Evolutionary conservation across 2,113 vertebrate genomes (phyloP).

Genomic region (Ceratotherium simum): DNA sequence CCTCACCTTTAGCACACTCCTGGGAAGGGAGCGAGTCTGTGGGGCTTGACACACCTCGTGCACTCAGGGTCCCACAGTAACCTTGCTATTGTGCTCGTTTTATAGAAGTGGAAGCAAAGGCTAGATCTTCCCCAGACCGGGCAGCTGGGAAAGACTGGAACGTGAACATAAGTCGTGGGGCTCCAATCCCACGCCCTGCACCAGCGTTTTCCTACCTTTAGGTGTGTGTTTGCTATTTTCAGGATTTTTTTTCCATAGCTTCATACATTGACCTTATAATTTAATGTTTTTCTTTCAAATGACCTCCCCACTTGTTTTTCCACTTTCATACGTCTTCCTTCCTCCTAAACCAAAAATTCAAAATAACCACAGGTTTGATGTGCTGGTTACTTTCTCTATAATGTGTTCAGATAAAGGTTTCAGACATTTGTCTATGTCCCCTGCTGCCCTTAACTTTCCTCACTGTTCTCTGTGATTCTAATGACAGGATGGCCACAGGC

Average conservation of each 20-base stretch:
- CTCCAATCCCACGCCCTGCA: not conserved
- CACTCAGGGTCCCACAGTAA: not conserved
- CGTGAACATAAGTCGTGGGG: not conserved
- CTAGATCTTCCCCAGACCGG: not conserved
- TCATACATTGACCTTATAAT: not conserved
- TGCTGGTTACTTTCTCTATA: not conserved
- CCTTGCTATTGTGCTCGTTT: constrained; percentile 1
- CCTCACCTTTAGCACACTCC: not conserved
- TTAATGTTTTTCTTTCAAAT: constrained; percentile 51
- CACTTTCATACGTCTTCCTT: not conserved
- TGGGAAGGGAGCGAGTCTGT: not conserved
- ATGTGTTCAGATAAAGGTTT: not conserved
- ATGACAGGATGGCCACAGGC: too few relatives aligned
- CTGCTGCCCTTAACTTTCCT: not conserved
- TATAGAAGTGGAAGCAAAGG: not conserved
- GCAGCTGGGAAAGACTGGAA: not conserved
- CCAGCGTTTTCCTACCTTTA: not conserved
- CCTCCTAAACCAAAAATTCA: not conserved
- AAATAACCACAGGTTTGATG: not conserved
- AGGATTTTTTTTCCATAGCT: not conserved
- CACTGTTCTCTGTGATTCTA: not conserved
- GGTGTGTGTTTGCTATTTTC: not conserved
- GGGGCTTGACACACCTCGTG: not conserved
- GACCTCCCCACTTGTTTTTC: not conserved
- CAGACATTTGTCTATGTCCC: not conserved